These are phyloP conservation scores for Taurulus bubalis DNA, from an alignment of 2,113 vertebrate species.

Conservation along the genomic window DNA sequence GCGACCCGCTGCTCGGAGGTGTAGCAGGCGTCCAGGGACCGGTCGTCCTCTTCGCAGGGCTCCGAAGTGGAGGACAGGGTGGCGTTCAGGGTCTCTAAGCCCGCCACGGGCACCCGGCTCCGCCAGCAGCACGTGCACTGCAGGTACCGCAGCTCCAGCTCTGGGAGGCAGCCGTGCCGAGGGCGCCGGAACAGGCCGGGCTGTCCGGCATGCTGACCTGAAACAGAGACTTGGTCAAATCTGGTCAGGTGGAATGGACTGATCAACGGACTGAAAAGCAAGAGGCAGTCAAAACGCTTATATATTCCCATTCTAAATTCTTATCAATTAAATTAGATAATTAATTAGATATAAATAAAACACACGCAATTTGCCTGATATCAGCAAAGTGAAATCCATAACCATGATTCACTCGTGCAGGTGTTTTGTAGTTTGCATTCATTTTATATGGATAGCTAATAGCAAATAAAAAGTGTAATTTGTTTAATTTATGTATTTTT, in stretches of 20 bases:
- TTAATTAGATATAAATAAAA: too few relatives aligned
- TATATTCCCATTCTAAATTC: too few relatives aligned
- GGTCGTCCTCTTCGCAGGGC: conserved; percentile 40
- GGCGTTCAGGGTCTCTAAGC: conserved; percentile 53
- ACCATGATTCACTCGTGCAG: conserved; percentile 87
- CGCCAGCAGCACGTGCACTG: conserved; percentile 80
- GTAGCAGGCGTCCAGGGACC: conserved; percentile 76
- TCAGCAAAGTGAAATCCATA: conserved; percentile 94
- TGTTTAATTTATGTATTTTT: background rate
- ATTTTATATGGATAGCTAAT: background rate
- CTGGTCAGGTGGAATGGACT: too few relatives aligned
- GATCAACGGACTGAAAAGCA: too few relatives aligned
- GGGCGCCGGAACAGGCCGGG: conserved; percentile 62
- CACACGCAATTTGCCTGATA: conserved; percentile 86
- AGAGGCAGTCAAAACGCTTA: too few relatives aligned
- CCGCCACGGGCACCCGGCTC: conserved; percentile 64
- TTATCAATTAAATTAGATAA: too few relatives aligned
- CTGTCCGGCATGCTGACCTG: conserved; percentile 58
- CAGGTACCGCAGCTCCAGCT: conserved; percentile 73
- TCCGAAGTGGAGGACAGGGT: conserved; percentile 12
- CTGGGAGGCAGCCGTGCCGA: conserved; percentile 32
- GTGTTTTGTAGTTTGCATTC: conserved; percentile 78
- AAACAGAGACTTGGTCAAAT: background rate
- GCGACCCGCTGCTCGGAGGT: conserved; percentile 78
- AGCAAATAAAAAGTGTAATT: background rate